Percentiles rank a stretch among this genome's conserved stretches.
Evolutionary conservation across 2,888 invertebrate species (phyloP).

Genomic region (Phasia obesa): DNA sequence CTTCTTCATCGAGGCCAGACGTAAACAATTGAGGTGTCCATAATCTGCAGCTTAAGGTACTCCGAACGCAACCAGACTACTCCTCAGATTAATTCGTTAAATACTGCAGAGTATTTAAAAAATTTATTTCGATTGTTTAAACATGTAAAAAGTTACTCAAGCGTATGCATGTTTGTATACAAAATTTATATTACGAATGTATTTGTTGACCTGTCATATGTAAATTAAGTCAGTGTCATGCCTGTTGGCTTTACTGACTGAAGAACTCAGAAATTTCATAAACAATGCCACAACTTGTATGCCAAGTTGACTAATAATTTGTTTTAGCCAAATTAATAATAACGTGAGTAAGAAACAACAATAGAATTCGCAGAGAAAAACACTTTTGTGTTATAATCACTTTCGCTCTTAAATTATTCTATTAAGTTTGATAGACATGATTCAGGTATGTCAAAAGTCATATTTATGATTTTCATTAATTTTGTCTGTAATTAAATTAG

Average conservation of each 20-base stretch:
- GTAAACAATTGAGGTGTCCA: no score
- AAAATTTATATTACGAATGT: conserved; percentile 6
- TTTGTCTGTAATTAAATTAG: no score
- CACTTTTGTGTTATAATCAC: not conserved
- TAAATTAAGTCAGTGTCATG: not conserved
- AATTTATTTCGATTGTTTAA: not conserved
- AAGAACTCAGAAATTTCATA: conserved; percentile 31
- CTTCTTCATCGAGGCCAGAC: no score
- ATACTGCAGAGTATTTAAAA: not conserved
- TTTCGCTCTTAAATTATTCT: no score
- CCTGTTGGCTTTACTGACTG: conserved; percentile 12
- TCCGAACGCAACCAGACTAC: no score
- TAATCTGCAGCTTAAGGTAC: no score
- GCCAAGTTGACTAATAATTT: conserved; percentile 64
- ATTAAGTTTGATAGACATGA: no score
- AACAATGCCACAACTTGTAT: conserved; percentile 46
- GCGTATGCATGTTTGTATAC: conserved; percentile 16
- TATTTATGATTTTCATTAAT: no score
- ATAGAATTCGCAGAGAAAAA: conserved; percentile 12
- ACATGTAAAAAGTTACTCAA: conserved; percentile 27
- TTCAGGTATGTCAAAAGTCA: no score
- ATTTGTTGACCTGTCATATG: conserved; percentile 56
- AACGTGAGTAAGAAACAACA: conserved; percentile 17
- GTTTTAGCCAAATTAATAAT: conserved; percentile 59
- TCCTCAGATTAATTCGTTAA: not conserved